Conservation (phyloP, 2,888 invertebrate genomes). For the Acronicta alni region DNA sequence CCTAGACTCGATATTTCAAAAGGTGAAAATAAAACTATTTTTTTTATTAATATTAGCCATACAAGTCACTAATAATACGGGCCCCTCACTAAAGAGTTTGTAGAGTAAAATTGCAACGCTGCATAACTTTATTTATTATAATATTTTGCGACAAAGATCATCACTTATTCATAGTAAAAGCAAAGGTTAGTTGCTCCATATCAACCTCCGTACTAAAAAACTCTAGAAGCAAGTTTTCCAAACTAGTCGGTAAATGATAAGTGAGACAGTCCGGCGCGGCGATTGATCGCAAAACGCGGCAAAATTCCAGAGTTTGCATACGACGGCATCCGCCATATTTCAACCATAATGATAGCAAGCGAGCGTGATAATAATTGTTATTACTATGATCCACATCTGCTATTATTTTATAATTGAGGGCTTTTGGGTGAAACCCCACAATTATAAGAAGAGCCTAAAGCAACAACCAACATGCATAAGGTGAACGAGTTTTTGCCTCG, state of each 20-base stretch:
- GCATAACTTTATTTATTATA: slow-evolving; percentile 3
- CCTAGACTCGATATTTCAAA: no score
- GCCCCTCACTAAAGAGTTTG: background rate
- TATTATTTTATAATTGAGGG: slow-evolving; percentile 90
- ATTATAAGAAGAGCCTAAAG: slow-evolving; percentile 88
- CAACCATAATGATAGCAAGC: slow-evolving; percentile 85
- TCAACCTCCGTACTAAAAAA: slow-evolving; percentile 13
- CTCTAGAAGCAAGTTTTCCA: slow-evolving; percentile 20
- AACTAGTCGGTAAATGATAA: slow-evolving; percentile 49
- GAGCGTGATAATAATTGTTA: slow-evolving; percentile 90
- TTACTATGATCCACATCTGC: slow-evolving; percentile 89
- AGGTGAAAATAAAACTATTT: no score
- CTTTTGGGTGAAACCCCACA: slow-evolving; percentile 88
- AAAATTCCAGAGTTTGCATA: slow-evolving; percentile 83
- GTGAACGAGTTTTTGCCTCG: slow-evolving; percentile 81
- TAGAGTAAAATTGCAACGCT: slow-evolving; percentile 1
- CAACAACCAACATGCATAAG: slow-evolving; percentile 83
- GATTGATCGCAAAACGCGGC: slow-evolving; percentile 56
- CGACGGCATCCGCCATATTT: slow-evolving; percentile 83
- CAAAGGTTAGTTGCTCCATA: slow-evolving; percentile 4
- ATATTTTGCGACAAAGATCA: slow-evolving; percentile 5
- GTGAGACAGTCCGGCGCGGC: slow-evolving; percentile 56
- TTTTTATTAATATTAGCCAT: no score
- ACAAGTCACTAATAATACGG: no score
- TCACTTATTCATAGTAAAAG: background rate